Evolutionary conservation across 1,140 invertebrate genomes (phyloP), one percentile per base, ranked within the genome.

Genomic region (Wiebesia pumilae): DNA sequence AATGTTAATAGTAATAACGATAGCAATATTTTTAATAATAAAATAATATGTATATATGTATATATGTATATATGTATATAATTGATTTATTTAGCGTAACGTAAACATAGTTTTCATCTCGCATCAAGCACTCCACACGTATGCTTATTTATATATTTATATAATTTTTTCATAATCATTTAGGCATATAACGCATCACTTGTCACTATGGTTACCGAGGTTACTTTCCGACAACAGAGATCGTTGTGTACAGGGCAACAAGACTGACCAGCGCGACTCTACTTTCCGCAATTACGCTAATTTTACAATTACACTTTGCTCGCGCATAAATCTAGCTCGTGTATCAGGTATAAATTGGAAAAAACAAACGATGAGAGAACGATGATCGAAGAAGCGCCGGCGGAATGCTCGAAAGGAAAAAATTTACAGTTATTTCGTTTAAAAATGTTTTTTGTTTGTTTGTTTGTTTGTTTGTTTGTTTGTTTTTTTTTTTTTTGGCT

Each of bases 221-320:
- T 92, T 92, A 91, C 84, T 90, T 89, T 90, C 86, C 88, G 84
- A 91, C 88, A 89, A 91, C 88, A 91, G 92, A 92, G 91, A 92
- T 92, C 91, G 90, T 90, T 27, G 78, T 85, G 87, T 83, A 83
- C 87, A 87, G 88, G 86, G 87, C 88, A 83, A 90, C 88, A 88
- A 86, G 85, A 89, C 83, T 77, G 82, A 88, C 87, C 84, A 84
- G 75, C 79, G 75, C 79, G 81, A 89, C 82, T 65, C 47, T 73
- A 83, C 82, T 83, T 62, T 83, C 71, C 30, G 43, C 35, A 51
- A 83, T 73, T 83, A 62, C 51, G 35, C 43, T 75, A 73, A 83
- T 73, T 83, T 83, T 83, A 83, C 51, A 83, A 75, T 83, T 75
- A 75, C 43, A 30, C 24, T 71, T 24, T 67, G 14, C 30, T 51